phyloP scores from a whole-genome alignment of 2,113 vertebrate genomes.

The Microtus montanus region DNA sequence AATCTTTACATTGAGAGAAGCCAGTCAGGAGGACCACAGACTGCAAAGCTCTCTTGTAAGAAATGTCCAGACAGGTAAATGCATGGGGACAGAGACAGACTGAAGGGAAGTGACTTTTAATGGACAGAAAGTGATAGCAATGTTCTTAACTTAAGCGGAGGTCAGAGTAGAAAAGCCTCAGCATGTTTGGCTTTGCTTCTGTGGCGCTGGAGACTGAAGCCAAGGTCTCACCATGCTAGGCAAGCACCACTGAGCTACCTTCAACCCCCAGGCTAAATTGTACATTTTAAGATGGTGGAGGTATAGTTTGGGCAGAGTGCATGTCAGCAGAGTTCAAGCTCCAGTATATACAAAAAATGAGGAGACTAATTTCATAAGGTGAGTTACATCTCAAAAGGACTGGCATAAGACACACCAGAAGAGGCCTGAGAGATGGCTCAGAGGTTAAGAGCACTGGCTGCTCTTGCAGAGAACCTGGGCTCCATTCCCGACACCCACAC shows the following conservation, averaged over 20 bases:
- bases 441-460: neutral
- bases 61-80: neutral
- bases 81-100: neutral
- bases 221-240: neutral
- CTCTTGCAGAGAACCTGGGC: neutral
- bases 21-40: neutral
- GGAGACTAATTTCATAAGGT: neutral
- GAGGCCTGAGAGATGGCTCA: neutral
- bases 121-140: neutral
- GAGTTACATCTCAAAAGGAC: conserved; percentile 21
- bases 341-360: neutral
- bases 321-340: neutral
- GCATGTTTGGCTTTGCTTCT: neutral
- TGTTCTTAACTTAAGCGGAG: conserved; percentile 8
- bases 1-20: neutral
- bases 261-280: neutral
- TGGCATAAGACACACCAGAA: neutral
- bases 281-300: neutral
- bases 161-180: conserved; percentile 11
- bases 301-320: neutral
- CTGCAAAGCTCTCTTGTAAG: neutral
- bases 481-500: neutral
- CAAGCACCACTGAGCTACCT: neutral
- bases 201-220: neutral
- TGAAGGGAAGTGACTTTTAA: neutral